These are phyloP conservation scores for Lamellibrachia luymesi DNA, from an alignment of 1,140 invertebrate genomes.

Conservation along the genomic window DNA sequence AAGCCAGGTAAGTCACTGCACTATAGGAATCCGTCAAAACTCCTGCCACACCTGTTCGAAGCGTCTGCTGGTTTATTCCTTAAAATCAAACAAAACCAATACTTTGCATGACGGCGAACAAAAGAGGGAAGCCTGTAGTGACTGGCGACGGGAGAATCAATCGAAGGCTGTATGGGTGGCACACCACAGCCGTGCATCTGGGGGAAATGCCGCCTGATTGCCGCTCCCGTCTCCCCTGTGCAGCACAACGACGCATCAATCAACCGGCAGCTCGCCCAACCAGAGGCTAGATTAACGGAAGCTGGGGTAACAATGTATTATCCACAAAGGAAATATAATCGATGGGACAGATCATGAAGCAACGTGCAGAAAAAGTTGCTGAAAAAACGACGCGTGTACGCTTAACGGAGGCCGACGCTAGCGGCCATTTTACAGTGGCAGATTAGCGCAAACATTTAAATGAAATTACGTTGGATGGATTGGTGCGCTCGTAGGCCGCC, in stretches of 20 bases:
- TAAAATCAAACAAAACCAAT: neutral
- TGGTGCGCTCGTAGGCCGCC: neutral
- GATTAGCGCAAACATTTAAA: neutral
- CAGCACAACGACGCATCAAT: neutral
- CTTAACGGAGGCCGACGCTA: neutral
- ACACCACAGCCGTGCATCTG: neutral
- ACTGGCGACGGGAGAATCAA: neutral
- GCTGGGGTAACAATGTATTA: conserved; percentile 4
- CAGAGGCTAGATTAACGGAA: conserved; percentile 4
- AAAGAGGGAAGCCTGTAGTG: neutral
- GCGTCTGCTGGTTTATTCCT: neutral
- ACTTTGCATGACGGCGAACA: neutral
- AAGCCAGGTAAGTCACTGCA: too few relatives aligned
- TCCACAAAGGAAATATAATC: neutral
- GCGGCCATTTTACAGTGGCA: neutral
- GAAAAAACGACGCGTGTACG: neutral
- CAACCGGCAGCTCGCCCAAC: neutral
- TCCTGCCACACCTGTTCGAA: neutral
- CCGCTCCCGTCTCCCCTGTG: neutral
- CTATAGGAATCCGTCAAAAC: neutral
- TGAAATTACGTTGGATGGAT: neutral
- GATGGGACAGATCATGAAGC: neutral
- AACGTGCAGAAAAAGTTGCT: neutral
- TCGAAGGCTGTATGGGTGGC: neutral
- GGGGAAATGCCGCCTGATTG: neutral